These are phyloP conservation scores for Esox masquinongy DNA, from an alignment of 2,797 vertebrate genomes.

Conservation along the genomic window DNA sequence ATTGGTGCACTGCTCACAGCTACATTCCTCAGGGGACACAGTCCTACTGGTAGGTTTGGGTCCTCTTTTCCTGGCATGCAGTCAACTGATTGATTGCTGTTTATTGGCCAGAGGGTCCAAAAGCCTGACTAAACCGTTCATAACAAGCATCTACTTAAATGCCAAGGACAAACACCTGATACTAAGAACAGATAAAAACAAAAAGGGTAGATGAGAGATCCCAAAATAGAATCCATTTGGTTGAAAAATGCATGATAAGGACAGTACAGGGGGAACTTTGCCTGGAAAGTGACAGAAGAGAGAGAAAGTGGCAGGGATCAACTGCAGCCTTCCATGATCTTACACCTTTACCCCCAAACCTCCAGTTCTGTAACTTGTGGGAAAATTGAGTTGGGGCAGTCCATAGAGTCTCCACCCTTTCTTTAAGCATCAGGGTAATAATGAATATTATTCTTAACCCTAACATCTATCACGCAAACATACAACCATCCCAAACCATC, in stretches of 20 bases:
- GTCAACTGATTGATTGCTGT: not conserved
- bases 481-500: too few species aligned
- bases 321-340: too few species aligned
- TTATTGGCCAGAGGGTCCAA: not conserved
- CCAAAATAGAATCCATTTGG: constrained; percentile 58
- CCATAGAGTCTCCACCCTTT: too few species aligned
- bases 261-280: constrained; percentile 69
- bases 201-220: not conserved
- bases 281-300: constrained; percentile 40
- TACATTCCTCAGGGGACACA: not conserved
- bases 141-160: not conserved
- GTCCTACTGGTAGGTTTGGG: not conserved
- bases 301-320: not conserved
- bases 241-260: constrained; percentile 75
- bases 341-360: too few species aligned
- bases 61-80: not conserved
- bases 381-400: too few species aligned
- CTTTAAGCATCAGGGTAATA: too few species aligned
- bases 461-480: too few species aligned
- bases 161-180: not conserved
- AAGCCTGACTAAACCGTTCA: not conserved
- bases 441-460: too few species aligned
- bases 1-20: not conserved
- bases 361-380: too few species aligned
- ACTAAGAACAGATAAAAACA: not conserved